A percentile compares a stretch with the other conserved stretches of the same genome.
These are phyloP conservation scores for Cylloceria caligata DNA, from an alignment of 2,888 invertebrate species.

Conservation along the genomic window DNA sequence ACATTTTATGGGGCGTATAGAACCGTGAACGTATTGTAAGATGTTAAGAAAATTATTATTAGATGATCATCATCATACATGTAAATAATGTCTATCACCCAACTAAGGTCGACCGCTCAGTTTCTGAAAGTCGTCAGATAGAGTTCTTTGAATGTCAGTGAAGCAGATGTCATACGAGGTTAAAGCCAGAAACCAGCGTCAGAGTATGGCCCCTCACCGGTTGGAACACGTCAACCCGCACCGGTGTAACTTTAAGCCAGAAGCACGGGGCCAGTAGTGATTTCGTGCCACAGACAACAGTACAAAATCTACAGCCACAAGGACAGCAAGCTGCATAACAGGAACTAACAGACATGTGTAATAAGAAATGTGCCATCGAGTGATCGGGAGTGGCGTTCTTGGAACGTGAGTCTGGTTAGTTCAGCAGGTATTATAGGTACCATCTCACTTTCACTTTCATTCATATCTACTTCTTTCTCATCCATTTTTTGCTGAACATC, in stretches of 20 bases:
- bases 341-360: slow-evolving; percentile 78
- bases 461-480: slow-evolving; percentile 32
- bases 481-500: slow-evolving; percentile 66
- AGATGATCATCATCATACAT: slow-evolving; percentile 25
- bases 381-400: slow-evolving; percentile 69
- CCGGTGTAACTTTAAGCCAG: slow-evolving; percentile 46
- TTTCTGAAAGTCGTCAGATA: slow-evolving; percentile 43
- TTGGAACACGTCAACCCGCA: slow-evolving; percentile 15
- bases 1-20: background rate
- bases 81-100: slow-evolving; percentile 47
- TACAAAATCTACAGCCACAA: slow-evolving; percentile 38
- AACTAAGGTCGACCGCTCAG: slow-evolving; percentile 32
- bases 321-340: slow-evolving; percentile 56
- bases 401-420: slow-evolving; percentile 55
- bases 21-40: background rate
- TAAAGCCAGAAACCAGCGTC: slow-evolving; percentile 34
- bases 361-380: slow-evolving; percentile 78
- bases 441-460: slow-evolving; percentile 55
- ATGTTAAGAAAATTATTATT: background rate
- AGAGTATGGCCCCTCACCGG: background rate
- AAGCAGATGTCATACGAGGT: slow-evolving; percentile 51
- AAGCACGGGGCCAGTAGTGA: slow-evolving; percentile 26
- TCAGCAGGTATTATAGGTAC: slow-evolving; percentile 49
- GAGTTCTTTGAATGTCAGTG: slow-evolving; percentile 52
- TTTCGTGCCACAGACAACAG: slow-evolving; percentile 25